Conservation (phyloP, 2,797 vertebrate genomes). For the Calcarius lapponicus region DNA sequence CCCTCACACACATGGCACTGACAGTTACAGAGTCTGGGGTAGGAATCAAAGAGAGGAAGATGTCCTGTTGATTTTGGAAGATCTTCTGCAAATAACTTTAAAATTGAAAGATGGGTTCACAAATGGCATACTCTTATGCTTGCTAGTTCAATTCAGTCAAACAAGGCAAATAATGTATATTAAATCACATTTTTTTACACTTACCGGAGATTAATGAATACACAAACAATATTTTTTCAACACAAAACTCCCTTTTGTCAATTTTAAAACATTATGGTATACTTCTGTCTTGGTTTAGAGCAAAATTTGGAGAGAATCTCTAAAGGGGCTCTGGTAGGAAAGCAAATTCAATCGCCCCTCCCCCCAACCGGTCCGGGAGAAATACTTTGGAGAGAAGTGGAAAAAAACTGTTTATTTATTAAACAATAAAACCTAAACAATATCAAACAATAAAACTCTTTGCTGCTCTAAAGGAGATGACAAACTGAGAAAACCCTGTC, state of each 20-base stretch:
- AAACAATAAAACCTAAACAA: too few relatives aligned
- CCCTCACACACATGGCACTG: fast-evolving
- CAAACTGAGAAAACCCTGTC: too few relatives aligned
- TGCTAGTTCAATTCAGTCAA: neutral
- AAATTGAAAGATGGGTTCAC: neutral
- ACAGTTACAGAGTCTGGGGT: neutral
- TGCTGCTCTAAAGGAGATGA: too few relatives aligned
- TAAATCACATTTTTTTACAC: neutral
- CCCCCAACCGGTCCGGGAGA: too few relatives aligned
- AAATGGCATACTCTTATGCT: neutral
- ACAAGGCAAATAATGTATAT: neutral
- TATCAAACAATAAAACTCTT: too few relatives aligned
- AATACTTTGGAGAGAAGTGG: too few relatives aligned
- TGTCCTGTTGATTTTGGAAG: neutral
- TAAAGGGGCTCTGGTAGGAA: too few relatives aligned
- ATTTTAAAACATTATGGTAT: slow-evolving; percentile 38
- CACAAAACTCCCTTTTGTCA: neutral
- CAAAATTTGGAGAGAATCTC: too few relatives aligned
- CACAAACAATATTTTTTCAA: neutral
- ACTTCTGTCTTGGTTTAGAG: neutral
- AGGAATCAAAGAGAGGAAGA: neutral
- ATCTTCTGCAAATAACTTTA: neutral
- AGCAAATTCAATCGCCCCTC: too few relatives aligned
- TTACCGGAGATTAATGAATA: neutral
- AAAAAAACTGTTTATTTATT: too few relatives aligned